Conservation (phyloP, 2,888 invertebrate species). For the Cordilura impudica region DNA sequence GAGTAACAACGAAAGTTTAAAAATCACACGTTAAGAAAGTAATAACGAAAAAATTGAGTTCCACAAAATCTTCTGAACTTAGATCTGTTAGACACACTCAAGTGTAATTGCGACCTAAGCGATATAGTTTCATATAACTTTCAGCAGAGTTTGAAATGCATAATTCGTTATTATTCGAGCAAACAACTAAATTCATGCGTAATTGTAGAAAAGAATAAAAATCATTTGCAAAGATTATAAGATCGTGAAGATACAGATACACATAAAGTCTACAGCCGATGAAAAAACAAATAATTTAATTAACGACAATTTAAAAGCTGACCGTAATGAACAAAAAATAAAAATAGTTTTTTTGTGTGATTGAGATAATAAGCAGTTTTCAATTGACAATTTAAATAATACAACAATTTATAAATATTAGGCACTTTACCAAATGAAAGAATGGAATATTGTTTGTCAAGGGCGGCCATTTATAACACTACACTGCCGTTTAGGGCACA, state of each 20-base stretch:
- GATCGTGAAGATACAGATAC: conserved; percentile 40
- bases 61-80: too few species aligned
- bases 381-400: conserved; percentile 59
- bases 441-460: too few species aligned
- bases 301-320: conserved; percentile 35
- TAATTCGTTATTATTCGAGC: not conserved
- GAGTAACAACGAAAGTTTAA: too few species aligned
- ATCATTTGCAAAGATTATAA: conserved; percentile 57
- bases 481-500: too few species aligned
- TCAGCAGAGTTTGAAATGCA: conserved; percentile 43
- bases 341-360: conserved; percentile 10
- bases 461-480: too few species aligned
- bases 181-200: conserved; percentile 24
- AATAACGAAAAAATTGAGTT: too few species aligned
- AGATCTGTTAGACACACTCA: too few species aligned
- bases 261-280: not conserved
- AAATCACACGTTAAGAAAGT: too few species aligned
- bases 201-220: conserved; percentile 37
- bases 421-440: not conserved
- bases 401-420: conserved; percentile 32
- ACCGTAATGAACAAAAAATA: not conserved
- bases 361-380: conserved; percentile 59
- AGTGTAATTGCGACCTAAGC: not conserved
- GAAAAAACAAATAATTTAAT: conserved; percentile 34
- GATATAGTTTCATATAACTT: conserved; percentile 34